phyloP scores from a whole-genome alignment of 2,797 vertebrate species.

The Lepilemur ruficaudatus region DNA sequence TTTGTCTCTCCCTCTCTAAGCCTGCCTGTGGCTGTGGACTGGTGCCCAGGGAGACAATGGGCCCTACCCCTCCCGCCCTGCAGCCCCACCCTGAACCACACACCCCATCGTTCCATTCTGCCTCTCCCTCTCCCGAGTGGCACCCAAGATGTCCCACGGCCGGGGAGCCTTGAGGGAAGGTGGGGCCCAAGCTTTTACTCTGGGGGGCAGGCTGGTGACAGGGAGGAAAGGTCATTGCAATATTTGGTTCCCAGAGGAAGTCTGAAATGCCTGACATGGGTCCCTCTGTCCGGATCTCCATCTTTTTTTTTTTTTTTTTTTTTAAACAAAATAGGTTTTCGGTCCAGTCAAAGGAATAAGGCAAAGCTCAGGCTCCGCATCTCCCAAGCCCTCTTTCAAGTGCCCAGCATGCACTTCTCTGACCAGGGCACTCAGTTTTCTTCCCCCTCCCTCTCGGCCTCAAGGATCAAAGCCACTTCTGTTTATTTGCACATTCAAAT shows the following conservation, averaged over 20 bases:
- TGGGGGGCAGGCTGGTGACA: not conserved
- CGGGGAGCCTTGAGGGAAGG: not conserved
- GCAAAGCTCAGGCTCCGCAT: not conserved
- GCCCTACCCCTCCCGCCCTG: slow-evolving; percentile 33
- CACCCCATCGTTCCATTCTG: not conserved
- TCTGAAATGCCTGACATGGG: not conserved
- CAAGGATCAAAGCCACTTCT: slow-evolving; percentile 73
- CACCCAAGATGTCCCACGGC: not conserved
- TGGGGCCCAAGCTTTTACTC: not conserved
- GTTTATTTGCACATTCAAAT: slow-evolving; percentile 83
- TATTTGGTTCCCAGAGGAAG: not conserved
- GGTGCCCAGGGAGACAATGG: slow-evolving; percentile 70
- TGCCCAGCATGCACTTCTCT: not conserved
- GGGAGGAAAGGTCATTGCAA: not conserved
- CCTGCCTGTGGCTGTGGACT: slow-evolving; percentile 80
- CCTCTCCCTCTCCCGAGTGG: not conserved
- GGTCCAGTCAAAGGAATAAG: not conserved
- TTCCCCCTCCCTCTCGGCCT: not conserved
- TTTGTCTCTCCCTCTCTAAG: slow-evolving; percentile 93
- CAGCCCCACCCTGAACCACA: slow-evolving; percentile 54
- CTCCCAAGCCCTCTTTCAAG: slow-evolving; percentile 30
- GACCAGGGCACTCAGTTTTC: slow-evolving; percentile 36
- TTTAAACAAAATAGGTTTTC: not conserved
- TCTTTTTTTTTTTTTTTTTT: not conserved
- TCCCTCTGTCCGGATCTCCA: not conserved